Evolutionary conservation across 2,797 vertebrate species (phyloP).

Genomic region (Erethizon dorsatum): DNA sequence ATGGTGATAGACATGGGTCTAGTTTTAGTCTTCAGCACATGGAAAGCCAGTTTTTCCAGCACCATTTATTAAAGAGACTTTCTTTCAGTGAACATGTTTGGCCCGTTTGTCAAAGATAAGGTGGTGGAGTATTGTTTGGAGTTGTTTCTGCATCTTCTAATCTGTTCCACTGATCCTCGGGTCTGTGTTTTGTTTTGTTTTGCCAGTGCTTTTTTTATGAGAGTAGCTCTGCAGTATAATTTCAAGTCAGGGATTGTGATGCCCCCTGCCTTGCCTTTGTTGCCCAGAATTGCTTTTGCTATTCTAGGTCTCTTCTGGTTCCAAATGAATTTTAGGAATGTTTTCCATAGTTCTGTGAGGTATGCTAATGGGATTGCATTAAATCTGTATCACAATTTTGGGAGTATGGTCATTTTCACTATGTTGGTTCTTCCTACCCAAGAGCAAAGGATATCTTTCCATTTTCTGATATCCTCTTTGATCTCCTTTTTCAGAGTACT

Average conservation of each 20-base stretch:
- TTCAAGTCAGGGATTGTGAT: background rate
- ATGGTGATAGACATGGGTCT: background rate
- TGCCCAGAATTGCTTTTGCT: background rate
- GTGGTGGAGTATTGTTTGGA: background rate
- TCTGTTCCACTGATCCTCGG: background rate
- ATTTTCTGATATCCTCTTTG: background rate
- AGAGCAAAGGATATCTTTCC: background rate
- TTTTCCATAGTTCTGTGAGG: background rate
- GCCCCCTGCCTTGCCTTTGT: background rate
- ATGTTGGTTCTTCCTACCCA: background rate
- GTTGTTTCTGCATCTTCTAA: background rate
- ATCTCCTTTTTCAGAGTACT: background rate
- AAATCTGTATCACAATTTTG: background rate
- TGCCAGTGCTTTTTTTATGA: background rate
- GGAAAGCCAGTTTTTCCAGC: background rate
- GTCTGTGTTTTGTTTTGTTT: background rate
- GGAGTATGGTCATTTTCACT: background rate
- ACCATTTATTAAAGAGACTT: background rate
- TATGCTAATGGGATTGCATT: background rate
- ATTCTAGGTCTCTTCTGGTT: background rate
- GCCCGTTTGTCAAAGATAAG: background rate
- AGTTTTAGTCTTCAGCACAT: background rate
- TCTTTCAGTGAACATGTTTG: background rate
- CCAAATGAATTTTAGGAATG: background rate
- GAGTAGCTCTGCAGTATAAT: background rate